Percentiles rank a stretch among this genome's conserved stretches.
phyloP scores from a whole-genome alignment of 2,888 invertebrate species.

The Cosmopolites sordidus region DNA sequence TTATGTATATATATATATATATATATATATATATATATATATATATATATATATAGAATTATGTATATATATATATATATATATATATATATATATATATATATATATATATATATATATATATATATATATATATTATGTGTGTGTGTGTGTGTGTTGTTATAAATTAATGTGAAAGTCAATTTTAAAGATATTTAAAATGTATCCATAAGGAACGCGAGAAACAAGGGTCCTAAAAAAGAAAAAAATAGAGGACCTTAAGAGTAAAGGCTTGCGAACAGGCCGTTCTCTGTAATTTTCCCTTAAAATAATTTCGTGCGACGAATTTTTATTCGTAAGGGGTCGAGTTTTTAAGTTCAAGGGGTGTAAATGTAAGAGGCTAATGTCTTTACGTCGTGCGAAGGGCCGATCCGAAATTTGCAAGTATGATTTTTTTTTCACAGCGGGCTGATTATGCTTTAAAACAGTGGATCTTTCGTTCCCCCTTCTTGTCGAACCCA shows the following conservation, averaged over 20 bases:
- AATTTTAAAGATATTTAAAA: too few relatives aligned
- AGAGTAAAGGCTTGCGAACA: conserved; percentile 43
- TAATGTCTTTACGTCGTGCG: conserved; percentile 50
- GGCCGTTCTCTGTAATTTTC: conserved; percentile 47
- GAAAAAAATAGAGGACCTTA: conserved; percentile 32
- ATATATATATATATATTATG: too few relatives aligned
- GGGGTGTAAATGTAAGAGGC: conserved; percentile 47
- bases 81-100: too few relatives aligned
- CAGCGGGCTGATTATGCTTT: conserved; percentile 48
- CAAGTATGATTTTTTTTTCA: conserved; percentile 49
- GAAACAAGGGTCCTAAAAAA: conserved; percentile 5
- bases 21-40: too few relatives aligned
- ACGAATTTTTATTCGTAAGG: conserved; percentile 39
- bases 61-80: too few relatives aligned
- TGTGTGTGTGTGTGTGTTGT: too few relatives aligned
- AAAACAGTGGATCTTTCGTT: conserved; percentile 46
- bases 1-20: too few relatives aligned
- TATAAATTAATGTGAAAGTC: too few relatives aligned
- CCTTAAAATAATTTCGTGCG: conserved; percentile 48
- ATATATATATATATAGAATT: too few relatives aligned
- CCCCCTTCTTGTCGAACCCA: conserved; percentile 43
- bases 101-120: too few relatives aligned
- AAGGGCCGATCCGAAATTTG: conserved; percentile 50
- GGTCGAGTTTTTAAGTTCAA: conserved; percentile 36
- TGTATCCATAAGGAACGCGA: neutral